Evolutionary conservation across 2,888 invertebrate genomes (phyloP), one percentile per base, ranked within the genome.

Genomic region (Hyposoter dolosus): DNA sequence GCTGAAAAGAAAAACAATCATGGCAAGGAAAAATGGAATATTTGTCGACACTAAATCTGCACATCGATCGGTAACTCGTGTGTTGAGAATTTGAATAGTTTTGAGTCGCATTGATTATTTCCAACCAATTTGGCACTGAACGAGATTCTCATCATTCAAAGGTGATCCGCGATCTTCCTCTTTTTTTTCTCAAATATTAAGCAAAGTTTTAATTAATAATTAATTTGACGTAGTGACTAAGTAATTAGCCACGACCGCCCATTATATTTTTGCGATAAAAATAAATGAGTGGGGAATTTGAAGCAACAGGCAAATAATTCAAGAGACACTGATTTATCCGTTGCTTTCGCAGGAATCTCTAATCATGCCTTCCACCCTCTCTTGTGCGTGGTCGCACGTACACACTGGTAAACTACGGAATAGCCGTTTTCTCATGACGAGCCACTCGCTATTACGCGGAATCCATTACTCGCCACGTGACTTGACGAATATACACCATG

Each of bases 311-410:
- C 74, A 19, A 53, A 72, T 72, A 43, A 40, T 40, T 40, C 56
- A 56, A 40, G 32, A 45, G 47, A 78, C 80, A 81, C 80, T 85
- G 88, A 88, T 88, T 88, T 87, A 88, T 88, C 85, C 80, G 81
- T 72, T 81, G 71, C 80, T 84, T 85, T 88, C 87, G 75, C 69
- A 87, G 84, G 87, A 88, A 88, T 87, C 87, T 88, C 85, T 88
- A 86, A 88, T 88, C 83, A 83, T 56, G 56, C 85, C 82, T 82
- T 82, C 72, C 63, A 82, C 87, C 80, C 71, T 53, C 71, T 65
- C 47, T 45, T 72, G 28, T 53, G 66, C 65, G 45, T 72, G 63
- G 32, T 45, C 45, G 68, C 74, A 75, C 63, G 43, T 68, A 56
- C 53, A 56, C 40, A 17, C 40, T 32, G 28, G 68, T 69, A 45